Evolutionary conservation across 2,113 vertebrate genomes (phyloP).

Genomic region (Hippocampus zosterae): DNA sequence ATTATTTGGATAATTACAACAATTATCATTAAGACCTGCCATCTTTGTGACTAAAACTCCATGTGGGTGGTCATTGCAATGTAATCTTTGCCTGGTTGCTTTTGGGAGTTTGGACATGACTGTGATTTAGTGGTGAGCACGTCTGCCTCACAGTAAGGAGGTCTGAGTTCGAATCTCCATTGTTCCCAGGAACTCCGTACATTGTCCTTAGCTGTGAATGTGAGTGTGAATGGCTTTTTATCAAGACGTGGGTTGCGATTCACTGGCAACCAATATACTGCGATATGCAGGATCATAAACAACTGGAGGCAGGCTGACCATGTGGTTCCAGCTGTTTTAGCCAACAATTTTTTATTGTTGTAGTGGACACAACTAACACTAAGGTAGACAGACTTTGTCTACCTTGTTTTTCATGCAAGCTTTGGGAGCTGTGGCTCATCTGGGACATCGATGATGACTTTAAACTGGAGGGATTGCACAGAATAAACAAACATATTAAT

Average conservation of each 20-base stretch:
- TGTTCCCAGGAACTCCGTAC: background rate
- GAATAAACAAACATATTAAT: background rate
- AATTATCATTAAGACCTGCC: background rate
- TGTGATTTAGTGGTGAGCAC: background rate
- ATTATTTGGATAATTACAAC: background rate
- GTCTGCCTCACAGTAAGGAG: background rate
- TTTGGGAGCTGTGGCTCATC: conserved; percentile 34
- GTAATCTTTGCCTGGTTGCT: background rate
- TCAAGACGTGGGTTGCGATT: background rate
- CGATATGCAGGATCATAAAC: too few species aligned
- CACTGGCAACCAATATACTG: background rate
- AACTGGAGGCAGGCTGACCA: too few species aligned
- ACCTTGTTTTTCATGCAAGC: conserved; percentile 47
- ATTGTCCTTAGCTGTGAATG: background rate
- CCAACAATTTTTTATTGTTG: background rate
- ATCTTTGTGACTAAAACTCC: background rate
- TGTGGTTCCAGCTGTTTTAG: background rate
- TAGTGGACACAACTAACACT: background rate
- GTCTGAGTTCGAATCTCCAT: background rate
- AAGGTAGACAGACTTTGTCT: too few species aligned
- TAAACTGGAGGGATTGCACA: conserved; percentile 38
- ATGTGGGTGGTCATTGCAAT: background rate
- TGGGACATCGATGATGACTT: conserved; percentile 43
- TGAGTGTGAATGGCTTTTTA: background rate
- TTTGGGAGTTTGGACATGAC: background rate